phyloP scores from a whole-genome alignment of 2,113 vertebrate species.

The Pollachius pollachius region DNA sequence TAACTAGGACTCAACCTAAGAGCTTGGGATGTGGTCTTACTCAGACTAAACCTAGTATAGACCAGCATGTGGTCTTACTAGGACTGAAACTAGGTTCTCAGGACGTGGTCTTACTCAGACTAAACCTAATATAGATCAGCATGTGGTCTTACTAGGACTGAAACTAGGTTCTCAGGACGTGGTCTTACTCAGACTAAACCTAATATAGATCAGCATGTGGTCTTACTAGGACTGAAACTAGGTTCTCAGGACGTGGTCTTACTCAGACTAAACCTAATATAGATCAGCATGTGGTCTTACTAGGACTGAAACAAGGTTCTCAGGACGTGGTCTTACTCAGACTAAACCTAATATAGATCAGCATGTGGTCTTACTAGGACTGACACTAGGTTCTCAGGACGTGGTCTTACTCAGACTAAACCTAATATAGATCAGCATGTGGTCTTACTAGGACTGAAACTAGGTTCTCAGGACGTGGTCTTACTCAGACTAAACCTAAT shows the following conservation, averaged over 20 bases:
- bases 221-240: slow-evolving; percentile 5
- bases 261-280: slow-evolving; percentile 62
- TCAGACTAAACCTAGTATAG: slow-evolving; percentile 27
- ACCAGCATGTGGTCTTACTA: no score
- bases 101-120: slow-evolving; percentile 66
- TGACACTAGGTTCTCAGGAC: no score
- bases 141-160: slow-evolving; percentile 10
- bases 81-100: not conserved
- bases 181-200: slow-evolving; percentile 67
- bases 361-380: slow-evolving; percentile 23
- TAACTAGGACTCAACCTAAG: not conserved
- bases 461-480: not conserved
- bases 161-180: not conserved
- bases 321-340: slow-evolving; percentile 69
- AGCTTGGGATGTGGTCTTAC: slow-evolving; percentile 57
- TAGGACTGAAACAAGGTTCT: no score
- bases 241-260: slow-evolving; percentile 7
- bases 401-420: no score
- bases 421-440: no score
- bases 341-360: not conserved
- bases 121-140: not conserved
- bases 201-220: not conserved
- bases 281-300: slow-evolving; percentile 5
- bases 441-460: no score
- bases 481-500: slow-evolving; percentile 63